Evolutionary conservation across 2,888 invertebrate genomes (phyloP).

Genomic region (Oligia latruncula): DNA sequence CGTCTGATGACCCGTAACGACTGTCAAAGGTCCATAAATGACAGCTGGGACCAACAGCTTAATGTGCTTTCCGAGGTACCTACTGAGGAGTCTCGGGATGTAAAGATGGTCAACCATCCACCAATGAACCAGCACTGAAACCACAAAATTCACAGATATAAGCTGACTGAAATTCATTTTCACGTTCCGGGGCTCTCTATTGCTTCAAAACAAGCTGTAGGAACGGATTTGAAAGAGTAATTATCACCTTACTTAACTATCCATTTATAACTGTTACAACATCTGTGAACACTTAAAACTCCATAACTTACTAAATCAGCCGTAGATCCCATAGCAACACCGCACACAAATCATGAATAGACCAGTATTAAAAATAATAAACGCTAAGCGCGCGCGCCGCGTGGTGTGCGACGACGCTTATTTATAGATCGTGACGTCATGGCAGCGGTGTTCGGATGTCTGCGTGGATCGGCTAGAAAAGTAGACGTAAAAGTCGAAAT

Average conservation of each 20-base stretch:
- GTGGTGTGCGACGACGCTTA: conserved; percentile 47
- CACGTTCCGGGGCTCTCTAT: background rate
- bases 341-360: conserved; percentile 46
- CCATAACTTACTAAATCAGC: conserved; percentile 14
- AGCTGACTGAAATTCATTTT: background rate
- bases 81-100: too few relatives aligned
- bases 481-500: background rate
- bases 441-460: conserved; percentile 6
- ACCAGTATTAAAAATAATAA: conserved; percentile 59
- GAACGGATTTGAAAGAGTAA: background rate
- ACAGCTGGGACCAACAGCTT: too few relatives aligned
- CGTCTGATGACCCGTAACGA: too few relatives aligned
- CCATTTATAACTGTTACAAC: background rate
- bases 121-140: too few relatives aligned
- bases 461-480: conserved; percentile 3
- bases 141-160: background rate
- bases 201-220: background rate
- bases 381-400: conserved; percentile 23
- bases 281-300: conserved; percentile 22
- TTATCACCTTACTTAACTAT: background rate
- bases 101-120: too few relatives aligned
- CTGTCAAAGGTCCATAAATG: too few relatives aligned
- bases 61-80: too few relatives aligned
- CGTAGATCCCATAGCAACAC: conserved; percentile 53
- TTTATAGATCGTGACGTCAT: conserved; percentile 57